Conservation (phyloP, 2,113 vertebrate genomes). For the Dascyllus trimaculatus region DNA sequence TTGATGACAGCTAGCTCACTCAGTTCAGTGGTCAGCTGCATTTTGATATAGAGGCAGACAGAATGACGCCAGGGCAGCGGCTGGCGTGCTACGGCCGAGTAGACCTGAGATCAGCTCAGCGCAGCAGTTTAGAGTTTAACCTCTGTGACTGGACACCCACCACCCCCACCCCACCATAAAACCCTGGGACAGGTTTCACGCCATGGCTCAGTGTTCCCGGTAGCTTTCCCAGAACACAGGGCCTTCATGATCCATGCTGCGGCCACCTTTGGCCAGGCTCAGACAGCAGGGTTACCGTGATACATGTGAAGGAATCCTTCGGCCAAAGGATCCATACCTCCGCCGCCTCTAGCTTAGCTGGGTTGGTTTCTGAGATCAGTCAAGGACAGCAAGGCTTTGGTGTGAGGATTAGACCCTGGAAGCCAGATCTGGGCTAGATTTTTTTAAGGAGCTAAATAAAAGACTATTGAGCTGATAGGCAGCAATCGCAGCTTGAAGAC, state of each 20-base stretch:
- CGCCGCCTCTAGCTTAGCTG: conserved; percentile 53
- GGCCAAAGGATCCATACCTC: conserved; percentile 53
- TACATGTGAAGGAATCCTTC: conserved; percentile 55
- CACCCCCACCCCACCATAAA: conserved; percentile 38
- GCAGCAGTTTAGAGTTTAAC: conserved; percentile 73
- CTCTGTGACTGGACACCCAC: conserved; percentile 47
- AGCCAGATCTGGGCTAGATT: conserved; percentile 53
- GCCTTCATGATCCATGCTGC: conserved; percentile 46
- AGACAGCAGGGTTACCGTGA: conserved; percentile 38
- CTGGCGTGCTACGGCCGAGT: conserved; percentile 54
- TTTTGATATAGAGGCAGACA: conserved; percentile 74
- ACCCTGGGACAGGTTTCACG: conserved; percentile 4
- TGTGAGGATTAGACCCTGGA: conserved; percentile 60
- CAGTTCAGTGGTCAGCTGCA: conserved; percentile 78
- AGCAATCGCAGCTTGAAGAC: conserved; percentile 42
- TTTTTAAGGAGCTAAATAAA: conserved; percentile 46
- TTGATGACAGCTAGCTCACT: conserved; percentile 74
- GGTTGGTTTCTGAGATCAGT: conserved; percentile 68
- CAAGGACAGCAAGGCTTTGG: conserved; percentile 71
- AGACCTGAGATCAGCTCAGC: conserved; percentile 65
- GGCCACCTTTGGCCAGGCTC: conserved; percentile 56
- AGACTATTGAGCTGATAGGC: conserved; percentile 33
- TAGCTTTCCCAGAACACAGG: conserved; percentile 38
- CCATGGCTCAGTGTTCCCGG: conserved; percentile 23
- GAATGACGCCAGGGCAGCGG: conserved; percentile 52